Conservation (phyloP, 2,888 invertebrate species). For the Eumerus sabulonum region DNA sequence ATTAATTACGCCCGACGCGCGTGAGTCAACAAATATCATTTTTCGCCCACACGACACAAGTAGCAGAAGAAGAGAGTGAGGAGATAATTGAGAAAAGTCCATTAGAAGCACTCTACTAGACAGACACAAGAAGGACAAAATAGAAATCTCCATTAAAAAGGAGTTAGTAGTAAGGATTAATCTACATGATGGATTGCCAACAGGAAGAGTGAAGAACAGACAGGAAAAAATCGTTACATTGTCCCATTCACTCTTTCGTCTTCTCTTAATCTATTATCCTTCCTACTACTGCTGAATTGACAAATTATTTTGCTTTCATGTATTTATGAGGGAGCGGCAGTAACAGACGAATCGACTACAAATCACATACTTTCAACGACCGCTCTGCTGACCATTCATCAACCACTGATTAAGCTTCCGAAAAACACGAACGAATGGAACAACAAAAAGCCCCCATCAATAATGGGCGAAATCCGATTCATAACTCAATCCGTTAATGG, state of each 20-base stretch:
- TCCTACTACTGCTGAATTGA: not conserved
- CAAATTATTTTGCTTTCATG: slow-evolving; percentile 2
- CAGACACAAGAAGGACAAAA: slow-evolving; percentile 7
- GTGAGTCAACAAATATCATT: slow-evolving; percentile 47
- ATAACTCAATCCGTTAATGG: too few species aligned
- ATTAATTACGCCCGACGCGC: slow-evolving; percentile 66
- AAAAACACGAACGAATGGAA: too few species aligned
- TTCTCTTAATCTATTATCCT: slow-evolving; percentile 25
- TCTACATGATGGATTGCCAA: slow-evolving; percentile 61
- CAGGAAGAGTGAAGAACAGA: slow-evolving; percentile 4
- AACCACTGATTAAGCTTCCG: too few species aligned
- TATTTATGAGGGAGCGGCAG: too few species aligned
- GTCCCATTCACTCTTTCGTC: slow-evolving; percentile 13
- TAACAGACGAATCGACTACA: too few species aligned
- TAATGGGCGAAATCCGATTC: too few species aligned
- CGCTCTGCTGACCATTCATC: too few species aligned
- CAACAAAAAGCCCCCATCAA: too few species aligned
- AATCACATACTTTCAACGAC: too few species aligned
- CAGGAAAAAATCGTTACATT: slow-evolving; percentile 4
- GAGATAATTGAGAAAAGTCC: slow-evolving; percentile 7
- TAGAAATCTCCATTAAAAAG: slow-evolving; percentile 59
- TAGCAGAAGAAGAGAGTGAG: too few species aligned
- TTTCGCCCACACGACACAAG: not conserved
- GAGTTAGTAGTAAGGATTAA: slow-evolving; percentile 63
- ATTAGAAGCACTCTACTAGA: slow-evolving; percentile 10